Conservation (phyloP, 2,797 vertebrate species). For the Peromyscus aztecus region DNA sequence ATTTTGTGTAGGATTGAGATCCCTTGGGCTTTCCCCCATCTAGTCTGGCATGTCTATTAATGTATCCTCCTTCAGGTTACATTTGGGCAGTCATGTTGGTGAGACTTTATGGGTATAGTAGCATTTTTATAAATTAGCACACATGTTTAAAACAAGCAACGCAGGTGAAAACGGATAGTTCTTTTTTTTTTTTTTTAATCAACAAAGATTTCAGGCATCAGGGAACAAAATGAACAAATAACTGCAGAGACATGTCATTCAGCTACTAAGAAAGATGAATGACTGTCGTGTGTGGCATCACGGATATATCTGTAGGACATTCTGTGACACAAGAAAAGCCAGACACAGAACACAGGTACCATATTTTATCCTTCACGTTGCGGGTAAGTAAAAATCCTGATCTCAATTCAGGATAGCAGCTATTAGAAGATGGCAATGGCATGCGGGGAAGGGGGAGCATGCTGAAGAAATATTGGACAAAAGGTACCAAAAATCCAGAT, state of each 20-base stretch:
- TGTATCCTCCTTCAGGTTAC: background rate
- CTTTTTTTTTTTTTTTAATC: background rate
- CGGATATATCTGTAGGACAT: background rate
- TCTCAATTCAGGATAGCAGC: background rate
- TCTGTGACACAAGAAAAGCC: background rate
- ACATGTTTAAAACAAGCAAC: background rate
- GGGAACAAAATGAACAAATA: background rate
- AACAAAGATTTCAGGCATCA: background rate
- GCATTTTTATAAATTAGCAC: background rate
- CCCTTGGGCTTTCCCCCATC: background rate
- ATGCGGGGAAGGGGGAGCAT: accelerated
- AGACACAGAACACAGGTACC: background rate
- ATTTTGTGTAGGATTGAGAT: background rate
- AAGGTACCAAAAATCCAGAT: background rate
- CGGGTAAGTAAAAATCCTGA: background rate
- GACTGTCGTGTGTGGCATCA: background rate
- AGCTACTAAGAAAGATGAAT: background rate
- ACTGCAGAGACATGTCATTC: background rate
- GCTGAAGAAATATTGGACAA: background rate
- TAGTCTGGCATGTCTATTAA: background rate
- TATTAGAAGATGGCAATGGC: background rate
- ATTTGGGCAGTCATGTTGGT: background rate
- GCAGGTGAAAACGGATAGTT: background rate
- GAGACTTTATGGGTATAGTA: background rate
- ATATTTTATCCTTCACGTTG: background rate